Evolutionary conservation across 1,140 invertebrate species (phyloP).

Genomic region (Drosophila oshimai): DNA sequence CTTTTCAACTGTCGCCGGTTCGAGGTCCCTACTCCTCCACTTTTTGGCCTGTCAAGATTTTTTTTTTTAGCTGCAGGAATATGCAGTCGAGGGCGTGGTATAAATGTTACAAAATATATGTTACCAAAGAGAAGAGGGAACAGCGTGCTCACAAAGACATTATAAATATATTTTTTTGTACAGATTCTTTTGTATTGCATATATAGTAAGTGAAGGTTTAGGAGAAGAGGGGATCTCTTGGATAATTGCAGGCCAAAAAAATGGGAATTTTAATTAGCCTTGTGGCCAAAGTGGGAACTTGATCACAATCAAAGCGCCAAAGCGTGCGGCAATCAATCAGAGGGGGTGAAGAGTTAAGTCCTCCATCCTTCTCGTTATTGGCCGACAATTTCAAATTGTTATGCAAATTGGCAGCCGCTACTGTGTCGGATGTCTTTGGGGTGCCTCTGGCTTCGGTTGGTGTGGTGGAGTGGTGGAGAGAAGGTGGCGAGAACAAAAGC

Average conservation of each 20-base stretch:
- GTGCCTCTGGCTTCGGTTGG: background rate
- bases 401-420: constrained; percentile 59
- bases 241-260: constrained; percentile 47
- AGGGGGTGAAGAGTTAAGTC: background rate
- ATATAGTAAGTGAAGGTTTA: background rate
- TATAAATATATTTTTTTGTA: constrained; percentile 29
- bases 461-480: background rate
- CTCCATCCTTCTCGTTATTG: constrained; percentile 51
- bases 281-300: constrained; percentile 50
- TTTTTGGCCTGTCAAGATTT: constrained; percentile 38
- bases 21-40: background rate
- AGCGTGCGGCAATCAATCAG: constrained; percentile 69
- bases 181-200: background rate
- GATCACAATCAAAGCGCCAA: constrained; percentile 61
- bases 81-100: constrained; percentile 11
- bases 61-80: constrained; percentile 34
- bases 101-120: constrained; percentile 6
- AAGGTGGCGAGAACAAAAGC: constrained; percentile 69
- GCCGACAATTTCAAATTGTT: constrained; percentile 75
- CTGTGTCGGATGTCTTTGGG: constrained; percentile 30
- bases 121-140: background rate
- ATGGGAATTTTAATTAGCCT: constrained; percentile 56
- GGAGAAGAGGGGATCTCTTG: background rate
- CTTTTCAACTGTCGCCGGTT: constrained; percentile 3
- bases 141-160: constrained; percentile 28